These are phyloP conservation scores for Drosophila borborema DNA, from an alignment of 2,888 invertebrate genomes.

Conservation along the genomic window DNA sequence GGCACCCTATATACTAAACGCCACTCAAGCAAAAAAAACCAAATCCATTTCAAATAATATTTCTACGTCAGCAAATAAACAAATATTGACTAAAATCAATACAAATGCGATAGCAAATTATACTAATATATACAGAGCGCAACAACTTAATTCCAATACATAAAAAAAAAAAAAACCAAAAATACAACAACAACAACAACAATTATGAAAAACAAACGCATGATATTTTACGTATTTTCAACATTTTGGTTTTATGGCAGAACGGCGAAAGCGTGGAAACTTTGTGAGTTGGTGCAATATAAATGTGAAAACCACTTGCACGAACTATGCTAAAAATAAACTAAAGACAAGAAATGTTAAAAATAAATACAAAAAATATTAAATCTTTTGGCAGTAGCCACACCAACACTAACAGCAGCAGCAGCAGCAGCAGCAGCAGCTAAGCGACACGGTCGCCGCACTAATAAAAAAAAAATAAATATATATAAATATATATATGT, in stretches of 20 bases:
- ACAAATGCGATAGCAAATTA: conserved; percentile 42
- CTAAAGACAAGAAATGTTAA: conserved; percentile 68
- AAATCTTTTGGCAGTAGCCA: conserved; percentile 58
- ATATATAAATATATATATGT: background rate
- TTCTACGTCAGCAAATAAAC: conserved; percentile 71
- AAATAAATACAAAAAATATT: conserved; percentile 70
- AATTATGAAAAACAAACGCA: conserved; percentile 22
- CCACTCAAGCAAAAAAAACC: conserved; percentile 11
- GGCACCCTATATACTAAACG: conserved; percentile 41
- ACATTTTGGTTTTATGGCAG: conserved; percentile 44
- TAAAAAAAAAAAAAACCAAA: conserved; percentile 38
- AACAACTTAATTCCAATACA: conserved; percentile 52
- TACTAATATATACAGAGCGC: conserved; percentile 14
- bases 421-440: conserved; percentile 17
- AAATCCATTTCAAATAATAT: conserved; percentile 40
- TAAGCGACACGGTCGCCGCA: conserved; percentile 45
- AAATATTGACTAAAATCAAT: conserved; percentile 76
- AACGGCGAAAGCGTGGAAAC: conserved; percentile 51
- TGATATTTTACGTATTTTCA: conserved; percentile 26
- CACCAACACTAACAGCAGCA: conserved; percentile 8
- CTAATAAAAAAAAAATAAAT: conserved; percentile 12
- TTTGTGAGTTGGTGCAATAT: conserved; percentile 59
- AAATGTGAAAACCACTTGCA: conserved; percentile 64
- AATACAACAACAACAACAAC: background rate
- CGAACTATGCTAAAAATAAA: conserved; percentile 69